A percentile compares a stretch with the other conserved stretches of the same genome.
These are phyloP conservation scores for Trisateles emortualis DNA, from an alignment of 2,888 invertebrate species.

Conservation along the genomic window DNA sequence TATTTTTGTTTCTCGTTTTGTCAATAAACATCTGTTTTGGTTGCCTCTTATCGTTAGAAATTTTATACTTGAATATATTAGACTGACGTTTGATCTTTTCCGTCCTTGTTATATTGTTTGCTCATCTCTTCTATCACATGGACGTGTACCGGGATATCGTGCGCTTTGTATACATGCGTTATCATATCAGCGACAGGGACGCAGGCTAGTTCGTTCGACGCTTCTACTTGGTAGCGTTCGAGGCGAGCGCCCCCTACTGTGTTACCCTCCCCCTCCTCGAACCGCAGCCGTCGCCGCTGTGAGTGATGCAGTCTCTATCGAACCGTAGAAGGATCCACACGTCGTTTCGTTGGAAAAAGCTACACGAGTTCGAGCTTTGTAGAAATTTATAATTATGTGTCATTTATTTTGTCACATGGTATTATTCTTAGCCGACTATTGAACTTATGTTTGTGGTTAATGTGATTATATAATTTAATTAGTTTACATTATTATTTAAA, in stretches of 20 bases:
- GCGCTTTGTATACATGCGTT: conserved; percentile 79
- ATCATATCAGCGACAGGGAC: conserved; percentile 79
- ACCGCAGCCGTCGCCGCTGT: conserved; percentile 53
- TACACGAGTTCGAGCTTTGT: conserved; percentile 81
- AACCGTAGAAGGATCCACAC: conserved; percentile 53
- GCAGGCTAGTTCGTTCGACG: conserved; percentile 78
- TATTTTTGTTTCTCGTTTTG: conserved; percentile 67
- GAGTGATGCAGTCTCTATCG: conserved; percentile 78
- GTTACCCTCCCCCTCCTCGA: conserved; percentile 57
- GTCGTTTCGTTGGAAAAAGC: conserved; percentile 61
- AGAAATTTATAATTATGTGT: conserved; percentile 68
- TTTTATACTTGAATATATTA: conserved; percentile 51
- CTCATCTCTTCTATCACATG: conserved; percentile 50
- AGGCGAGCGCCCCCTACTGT: conserved; percentile 73
- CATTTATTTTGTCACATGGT: conserved; percentile 54
- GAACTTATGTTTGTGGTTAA: conserved; percentile 55
- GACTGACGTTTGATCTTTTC: conserved; percentile 38
- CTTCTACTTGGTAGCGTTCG: conserved; percentile 62
- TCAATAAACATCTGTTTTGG: conserved; percentile 72
- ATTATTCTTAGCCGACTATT: conserved; percentile 49
- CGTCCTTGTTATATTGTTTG: conserved; percentile 43
- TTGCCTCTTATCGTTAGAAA: conserved; percentile 52
- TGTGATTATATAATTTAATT: conserved; percentile 54
- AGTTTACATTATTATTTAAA: conserved; percentile 34
- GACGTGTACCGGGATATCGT: conserved; percentile 55